Conservation (phyloP, 2,113 vertebrate genomes). For the Brachirus orientalis region DNA sequence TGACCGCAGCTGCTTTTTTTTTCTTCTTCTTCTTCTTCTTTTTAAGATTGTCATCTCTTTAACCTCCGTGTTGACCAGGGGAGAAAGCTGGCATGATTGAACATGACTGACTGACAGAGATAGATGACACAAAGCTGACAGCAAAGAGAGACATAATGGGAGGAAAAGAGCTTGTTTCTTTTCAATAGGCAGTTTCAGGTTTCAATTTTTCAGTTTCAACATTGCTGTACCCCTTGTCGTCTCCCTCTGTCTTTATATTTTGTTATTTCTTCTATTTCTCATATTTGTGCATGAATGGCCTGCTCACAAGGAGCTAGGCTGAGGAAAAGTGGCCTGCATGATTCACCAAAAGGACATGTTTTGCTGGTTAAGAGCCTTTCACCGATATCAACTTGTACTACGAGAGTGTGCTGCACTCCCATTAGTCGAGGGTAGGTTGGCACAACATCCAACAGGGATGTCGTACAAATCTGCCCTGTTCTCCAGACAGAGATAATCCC, state of each 20-base stretch:
- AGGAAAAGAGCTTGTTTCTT: conserved; percentile 34
- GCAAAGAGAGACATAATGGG: conserved; percentile 20
- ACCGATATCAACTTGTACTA: conserved; percentile 53
- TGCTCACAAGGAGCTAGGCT: neutral
- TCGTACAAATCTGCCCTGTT: conserved; percentile 66
- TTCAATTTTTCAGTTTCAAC: conserved; percentile 43
- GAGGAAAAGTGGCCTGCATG: conserved; percentile 16
- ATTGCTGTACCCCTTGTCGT: conserved; percentile 3
- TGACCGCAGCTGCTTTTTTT: conserved; percentile 38
- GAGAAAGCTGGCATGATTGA: conserved; percentile 32
- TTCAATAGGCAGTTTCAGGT: conserved; percentile 57
- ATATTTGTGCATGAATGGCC: conserved; percentile 12
- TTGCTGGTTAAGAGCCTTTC: conserved; percentile 54
- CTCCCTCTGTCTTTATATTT: neutral
- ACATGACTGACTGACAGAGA: conserved; percentile 32
- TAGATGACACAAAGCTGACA: conserved; percentile 48
- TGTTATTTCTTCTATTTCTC: neutral
- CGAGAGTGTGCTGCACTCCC: conserved; percentile 41
- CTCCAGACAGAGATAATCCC: conserved; percentile 76
- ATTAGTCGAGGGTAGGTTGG: conserved; percentile 66
- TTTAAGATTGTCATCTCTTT: conserved; percentile 32
- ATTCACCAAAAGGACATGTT: conserved; percentile 26
- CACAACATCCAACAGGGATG: conserved; percentile 58
- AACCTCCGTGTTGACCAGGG: conserved; percentile 25
- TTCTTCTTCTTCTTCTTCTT: no score